phyloP scores from a whole-genome alignment of 2,888 invertebrate genomes.

The Lamproptera curius region DNA sequence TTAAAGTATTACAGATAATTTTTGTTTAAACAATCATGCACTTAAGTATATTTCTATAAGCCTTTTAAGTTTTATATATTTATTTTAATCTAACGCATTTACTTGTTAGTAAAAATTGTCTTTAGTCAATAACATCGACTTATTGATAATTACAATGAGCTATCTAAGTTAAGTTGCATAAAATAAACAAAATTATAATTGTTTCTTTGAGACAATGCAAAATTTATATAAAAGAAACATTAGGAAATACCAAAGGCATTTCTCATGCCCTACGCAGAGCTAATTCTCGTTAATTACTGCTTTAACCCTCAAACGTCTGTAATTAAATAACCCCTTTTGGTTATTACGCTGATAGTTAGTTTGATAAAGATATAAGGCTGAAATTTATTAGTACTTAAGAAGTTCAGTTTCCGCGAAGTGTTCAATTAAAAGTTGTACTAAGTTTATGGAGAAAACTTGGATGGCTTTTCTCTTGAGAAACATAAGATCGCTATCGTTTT shows the following conservation, averaged over 20 bases:
- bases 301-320: background rate
- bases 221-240: background rate
- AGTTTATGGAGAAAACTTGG: background rate
- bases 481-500: background rate
- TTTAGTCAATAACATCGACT: too few species aligned
- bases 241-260: background rate
- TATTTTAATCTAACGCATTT: too few species aligned
- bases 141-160: too few species aligned
- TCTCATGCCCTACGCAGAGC: background rate
- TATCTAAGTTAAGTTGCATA: too few species aligned
- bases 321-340: constrained; percentile 5
- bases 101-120: too few species aligned
- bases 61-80: too few species aligned
- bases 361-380: constrained; percentile 10
- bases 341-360: constrained; percentile 6
- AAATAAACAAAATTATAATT: too few species aligned
- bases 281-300: background rate
- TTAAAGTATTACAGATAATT: too few species aligned
- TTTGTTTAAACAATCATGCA: too few species aligned
- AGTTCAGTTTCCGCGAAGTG: constrained; percentile 1
- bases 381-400: constrained; percentile 9
- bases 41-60: too few species aligned
- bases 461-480: background rate
- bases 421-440: constrained; percentile 11
- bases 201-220: too few species aligned